Percentiles rank a stretch among this genome's conserved stretches.
Evolutionary conservation across 1,140 invertebrate genomes (phyloP).

Genomic region (Cotesia typhae): DNA sequence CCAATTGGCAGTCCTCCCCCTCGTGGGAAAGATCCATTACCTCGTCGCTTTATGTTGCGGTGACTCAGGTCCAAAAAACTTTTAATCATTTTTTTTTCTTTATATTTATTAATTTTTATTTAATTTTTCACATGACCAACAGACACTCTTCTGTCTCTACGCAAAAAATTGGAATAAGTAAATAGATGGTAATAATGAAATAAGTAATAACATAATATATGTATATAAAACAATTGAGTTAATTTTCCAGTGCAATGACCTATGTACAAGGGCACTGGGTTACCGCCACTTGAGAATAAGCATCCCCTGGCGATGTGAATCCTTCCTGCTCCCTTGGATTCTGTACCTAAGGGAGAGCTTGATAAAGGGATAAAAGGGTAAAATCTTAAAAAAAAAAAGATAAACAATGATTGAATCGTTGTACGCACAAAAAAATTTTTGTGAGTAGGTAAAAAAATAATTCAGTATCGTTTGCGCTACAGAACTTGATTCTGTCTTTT

Average conservation of each 20-base stretch:
- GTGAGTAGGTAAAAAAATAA: background rate
- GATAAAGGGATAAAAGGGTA: slow-evolving; percentile 2
- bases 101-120: too few relatives aligned
- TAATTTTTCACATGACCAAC: too few relatives aligned
- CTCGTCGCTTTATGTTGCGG: background rate
- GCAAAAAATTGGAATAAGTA: too few relatives aligned
- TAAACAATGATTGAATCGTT: too few relatives aligned
- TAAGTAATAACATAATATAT: slow-evolving; percentile 37
- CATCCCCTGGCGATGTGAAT: slow-evolving; percentile 27
- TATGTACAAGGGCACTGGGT: slow-evolving; percentile 50
- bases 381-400: slow-evolving; percentile 40
- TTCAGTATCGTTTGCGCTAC: slow-evolving; percentile 9
- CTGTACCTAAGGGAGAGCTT: background rate
- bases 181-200: too few relatives aligned
- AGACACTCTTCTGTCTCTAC: too few relatives aligned
- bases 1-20: slow-evolving; percentile 39
- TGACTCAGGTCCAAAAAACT: too few relatives aligned
- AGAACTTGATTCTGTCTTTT: slow-evolving; percentile 21
- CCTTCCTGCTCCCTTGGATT: slow-evolving; percentile 33
- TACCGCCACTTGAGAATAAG: slow-evolving; percentile 46
- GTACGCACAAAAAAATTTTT: too few relatives aligned
- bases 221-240: slow-evolving; percentile 46
- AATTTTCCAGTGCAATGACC: slow-evolving; percentile 48
- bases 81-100: too few relatives aligned
- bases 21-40: slow-evolving; percentile 38